Conservation (phyloP, 2,888 invertebrate genomes). For the Arrhopalites spinosus region DNA sequence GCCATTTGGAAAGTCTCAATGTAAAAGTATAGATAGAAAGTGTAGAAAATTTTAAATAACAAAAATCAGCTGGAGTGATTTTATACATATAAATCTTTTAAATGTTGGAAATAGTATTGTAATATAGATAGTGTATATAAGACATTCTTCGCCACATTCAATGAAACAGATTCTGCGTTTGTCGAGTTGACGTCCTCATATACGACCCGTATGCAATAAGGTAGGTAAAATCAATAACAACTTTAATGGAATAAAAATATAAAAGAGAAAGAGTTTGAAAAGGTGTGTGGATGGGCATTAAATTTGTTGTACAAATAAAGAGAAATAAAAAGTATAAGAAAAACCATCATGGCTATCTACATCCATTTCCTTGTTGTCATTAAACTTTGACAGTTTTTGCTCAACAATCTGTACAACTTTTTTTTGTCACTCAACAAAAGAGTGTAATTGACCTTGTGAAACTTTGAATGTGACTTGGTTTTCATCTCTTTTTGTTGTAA, state of each 20-base stretch:
- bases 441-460: too few relatives aligned
- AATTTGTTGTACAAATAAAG: neutral
- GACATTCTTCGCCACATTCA: neutral
- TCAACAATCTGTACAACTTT: neutral
- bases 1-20: too few relatives aligned
- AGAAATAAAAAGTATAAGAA: neutral
- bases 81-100: neutral
- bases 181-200: slow-evolving; percentile 29
- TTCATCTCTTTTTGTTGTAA: too few relatives aligned
- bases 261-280: neutral
- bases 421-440: too few relatives aligned
- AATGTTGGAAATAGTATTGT: neutral
- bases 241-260: neutral
- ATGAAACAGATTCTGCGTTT: slow-evolving; percentile 31
- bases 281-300: slow-evolving; percentile 17
- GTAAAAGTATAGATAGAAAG: too few relatives aligned
- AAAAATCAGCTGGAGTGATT: slow-evolving; percentile 13
- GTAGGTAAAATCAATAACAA: slow-evolving; percentile 30
- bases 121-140: neutral
- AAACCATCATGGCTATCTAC: neutral
- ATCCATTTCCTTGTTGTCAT: neutral
- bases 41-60: too few relatives aligned
- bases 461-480: too few relatives aligned
- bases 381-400: neutral
- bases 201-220: neutral